Evolutionary conservation across 2,888 invertebrate species (phyloP).

Genomic region (Volucella bombylans): DNA sequence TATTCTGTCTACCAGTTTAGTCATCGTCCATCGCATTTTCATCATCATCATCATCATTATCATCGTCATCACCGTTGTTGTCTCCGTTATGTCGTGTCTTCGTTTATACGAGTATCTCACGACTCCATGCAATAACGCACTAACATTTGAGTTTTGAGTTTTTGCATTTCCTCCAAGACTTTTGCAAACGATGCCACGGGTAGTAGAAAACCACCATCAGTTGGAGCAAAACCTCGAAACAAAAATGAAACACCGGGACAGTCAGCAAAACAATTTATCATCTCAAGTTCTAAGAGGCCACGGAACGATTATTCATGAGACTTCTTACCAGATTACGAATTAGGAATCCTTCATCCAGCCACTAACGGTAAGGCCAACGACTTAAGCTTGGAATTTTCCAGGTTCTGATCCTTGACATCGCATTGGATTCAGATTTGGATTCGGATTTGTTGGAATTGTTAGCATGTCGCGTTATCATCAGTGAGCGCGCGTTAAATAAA

Average conservation of each 20-base stretch:
- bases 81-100: too few relatives aligned
- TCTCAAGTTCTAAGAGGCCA: slow-evolving; percentile 66
- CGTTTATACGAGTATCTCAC: too few relatives aligned
- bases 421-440: slow-evolving; percentile 33
- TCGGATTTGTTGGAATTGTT: too few relatives aligned
- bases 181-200: slow-evolving; percentile 6
- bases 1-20: slow-evolving; percentile 53
- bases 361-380: background rate
- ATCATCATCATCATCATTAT: slow-evolving; percentile 27
- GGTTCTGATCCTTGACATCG: slow-evolving; percentile 68
- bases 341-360: slow-evolving; percentile 12
- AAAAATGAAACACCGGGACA: slow-evolving; percentile 14
- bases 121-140: slow-evolving; percentile 32
- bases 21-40: slow-evolving; percentile 54
- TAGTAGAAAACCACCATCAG: slow-evolving; percentile 23
- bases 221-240: background rate
- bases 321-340: slow-evolving; percentile 66
- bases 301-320: slow-evolving; percentile 70
- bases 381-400: slow-evolving; percentile 49
- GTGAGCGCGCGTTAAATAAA: slow-evolving; percentile 55
- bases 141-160: slow-evolving; percentile 32
- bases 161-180: slow-evolving; percentile 36
- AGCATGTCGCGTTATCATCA: slow-evolving; percentile 37
- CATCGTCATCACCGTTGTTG: background rate
- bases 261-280: slow-evolving; percentile 65